Conservation (phyloP, 2,797 vertebrate genomes). For the Cirrhinus molitorella region DNA sequence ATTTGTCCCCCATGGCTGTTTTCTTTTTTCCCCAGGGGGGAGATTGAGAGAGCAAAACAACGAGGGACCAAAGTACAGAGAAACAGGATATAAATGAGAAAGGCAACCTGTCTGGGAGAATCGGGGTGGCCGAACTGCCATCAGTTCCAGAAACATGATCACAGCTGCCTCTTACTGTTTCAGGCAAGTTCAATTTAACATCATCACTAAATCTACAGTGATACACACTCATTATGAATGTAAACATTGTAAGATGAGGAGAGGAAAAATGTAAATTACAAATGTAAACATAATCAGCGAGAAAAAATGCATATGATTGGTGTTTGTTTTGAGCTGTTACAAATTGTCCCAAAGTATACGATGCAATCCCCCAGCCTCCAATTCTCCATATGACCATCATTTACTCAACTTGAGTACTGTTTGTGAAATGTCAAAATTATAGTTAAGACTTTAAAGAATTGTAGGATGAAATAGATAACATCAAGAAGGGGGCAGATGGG, state of each 20-base stretch:
- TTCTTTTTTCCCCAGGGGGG: not conserved
- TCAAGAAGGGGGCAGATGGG: conserved; percentile 33
- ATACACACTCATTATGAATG: conserved; percentile 18
- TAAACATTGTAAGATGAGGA: conserved; percentile 38
- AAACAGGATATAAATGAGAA: conserved; percentile 23
- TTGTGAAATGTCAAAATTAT: conserved; percentile 30
- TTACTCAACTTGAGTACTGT: conserved; percentile 24
- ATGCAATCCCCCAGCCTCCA: not conserved
- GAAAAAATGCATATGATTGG: conserved; percentile 16
- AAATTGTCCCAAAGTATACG: conserved; percentile 4
- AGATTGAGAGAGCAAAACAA: not conserved
- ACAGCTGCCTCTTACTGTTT: conserved; percentile 8
- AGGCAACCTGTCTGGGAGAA: not conserved
- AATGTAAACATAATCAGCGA: conserved; percentile 45
- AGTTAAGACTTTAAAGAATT: conserved; percentile 12
- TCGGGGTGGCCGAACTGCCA: conserved; percentile 2
- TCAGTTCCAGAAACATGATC: conserved; percentile 23
- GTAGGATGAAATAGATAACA: conserved; percentile 11
- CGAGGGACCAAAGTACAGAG: not conserved
- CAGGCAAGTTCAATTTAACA: conserved; percentile 17
- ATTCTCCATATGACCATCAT: conserved; percentile 6
- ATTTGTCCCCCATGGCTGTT: conserved; percentile 1
- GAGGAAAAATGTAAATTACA: conserved; percentile 11
- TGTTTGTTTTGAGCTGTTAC: conserved; percentile 30
- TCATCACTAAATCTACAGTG: conserved; percentile 10